Percentiles rank a stretch among this genome's conserved stretches.
phyloP scores from a whole-genome alignment of 2,797 vertebrate species.

The Lagocephalus sceleratus region DNA sequence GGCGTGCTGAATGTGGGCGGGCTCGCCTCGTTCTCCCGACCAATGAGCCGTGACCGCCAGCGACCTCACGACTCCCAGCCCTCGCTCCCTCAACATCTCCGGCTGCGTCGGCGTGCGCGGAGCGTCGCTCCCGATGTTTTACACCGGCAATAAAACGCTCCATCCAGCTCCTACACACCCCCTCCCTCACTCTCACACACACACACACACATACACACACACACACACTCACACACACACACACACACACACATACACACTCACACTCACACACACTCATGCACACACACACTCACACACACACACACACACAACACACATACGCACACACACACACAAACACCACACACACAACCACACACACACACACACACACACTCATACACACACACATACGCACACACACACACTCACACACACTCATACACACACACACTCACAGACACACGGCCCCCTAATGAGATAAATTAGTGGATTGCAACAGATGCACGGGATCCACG shows the following conservation, averaged over 20 bases:
- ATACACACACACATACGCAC: slow-evolving; percentile 13
- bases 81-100: slow-evolving; percentile 24
- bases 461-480: slow-evolving; percentile 80
- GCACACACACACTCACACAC: slow-evolving; percentile 28
- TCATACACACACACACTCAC: slow-evolving; percentile 30
- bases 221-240: slow-evolving; percentile 4
- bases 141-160: slow-evolving; percentile 72
- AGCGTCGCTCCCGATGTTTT: slow-evolving; percentile 59
- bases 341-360: slow-evolving; percentile 45
- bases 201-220: slow-evolving; percentile 26
- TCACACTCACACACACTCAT: slow-evolving; percentile 41
- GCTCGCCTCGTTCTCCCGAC: neutral
- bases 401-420: slow-evolving; percentile 26
- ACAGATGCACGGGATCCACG: slow-evolving; percentile 79
- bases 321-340: slow-evolving; percentile 37
- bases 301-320: neutral
- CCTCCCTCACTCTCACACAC: no score
- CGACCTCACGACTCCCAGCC: slow-evolving; percentile 28
- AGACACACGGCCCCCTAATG: slow-evolving; percentile 72
- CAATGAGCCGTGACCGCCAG: neutral
- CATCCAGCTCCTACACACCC: slow-evolving; percentile 53
- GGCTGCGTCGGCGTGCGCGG: slow-evolving; percentile 9
- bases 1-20: no score
- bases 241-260: slow-evolving; percentile 33
- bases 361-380: slow-evolving; percentile 24